Conservation (phyloP, 2,113 vertebrate species). For the Rhipidura dahli region DNA sequence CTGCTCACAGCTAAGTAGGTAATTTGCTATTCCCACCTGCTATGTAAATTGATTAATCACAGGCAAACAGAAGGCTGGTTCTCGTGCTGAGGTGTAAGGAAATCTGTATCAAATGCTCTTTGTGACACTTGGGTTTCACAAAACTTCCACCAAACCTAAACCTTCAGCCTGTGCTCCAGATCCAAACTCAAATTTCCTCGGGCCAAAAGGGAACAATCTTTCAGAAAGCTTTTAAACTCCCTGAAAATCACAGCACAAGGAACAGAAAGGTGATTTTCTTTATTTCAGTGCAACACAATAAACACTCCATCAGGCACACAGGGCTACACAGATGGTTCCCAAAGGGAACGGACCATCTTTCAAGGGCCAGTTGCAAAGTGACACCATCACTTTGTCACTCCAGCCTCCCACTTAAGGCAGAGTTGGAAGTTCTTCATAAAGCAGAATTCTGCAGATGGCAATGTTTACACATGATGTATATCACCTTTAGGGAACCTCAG, state of each 20-base stretch:
- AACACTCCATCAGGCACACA: not conserved
- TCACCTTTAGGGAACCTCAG: slow-evolving; percentile 7
- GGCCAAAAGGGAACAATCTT: not conserved
- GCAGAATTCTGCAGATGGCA: slow-evolving; percentile 41
- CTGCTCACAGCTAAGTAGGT: not conserved
- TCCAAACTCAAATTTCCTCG: not conserved
- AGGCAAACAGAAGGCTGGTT: not conserved
- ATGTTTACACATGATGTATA: not conserved
- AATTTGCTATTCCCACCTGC: not conserved
- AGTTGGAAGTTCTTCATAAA: slow-evolving; percentile 1
- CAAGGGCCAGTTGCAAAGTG: slow-evolving; percentile 56
- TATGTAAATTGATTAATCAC: not conserved
- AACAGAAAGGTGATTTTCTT: not conserved
- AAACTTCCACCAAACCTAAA: not conserved
- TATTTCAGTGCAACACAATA: not conserved
- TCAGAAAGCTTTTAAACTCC: not conserved
- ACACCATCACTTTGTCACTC: slow-evolving; percentile 58
- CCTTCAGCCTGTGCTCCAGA: not conserved
- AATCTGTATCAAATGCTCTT: not conserved
- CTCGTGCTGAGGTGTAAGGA: not conserved
- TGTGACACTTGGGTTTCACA: not conserved
- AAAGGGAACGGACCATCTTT: slow-evolving; percentile 7
- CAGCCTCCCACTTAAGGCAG: slow-evolving; percentile 7
- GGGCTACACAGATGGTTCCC: slow-evolving; percentile 33
- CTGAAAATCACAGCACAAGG: not conserved